Evolutionary conservation across 2,888 invertebrate species (phyloP), one percentile per base, ranked within the genome.

Genomic region (Aphidius colemani): DNA sequence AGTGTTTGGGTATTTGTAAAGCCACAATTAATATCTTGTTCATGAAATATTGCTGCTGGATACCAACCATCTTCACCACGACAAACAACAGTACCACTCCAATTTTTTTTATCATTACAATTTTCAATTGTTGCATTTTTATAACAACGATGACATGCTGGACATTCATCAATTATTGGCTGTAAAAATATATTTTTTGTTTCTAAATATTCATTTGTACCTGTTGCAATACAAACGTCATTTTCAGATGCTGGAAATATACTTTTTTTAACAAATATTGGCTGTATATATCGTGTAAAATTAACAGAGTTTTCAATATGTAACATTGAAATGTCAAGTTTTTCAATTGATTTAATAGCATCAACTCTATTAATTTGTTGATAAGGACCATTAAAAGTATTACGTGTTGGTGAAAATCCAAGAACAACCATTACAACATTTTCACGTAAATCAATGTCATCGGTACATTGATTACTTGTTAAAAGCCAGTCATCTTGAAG

Each of bases 81-180:
- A 73, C 93, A 93, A 49, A 88, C 88, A 11, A 93, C 85, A 18
- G 87, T 85, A 43, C 92, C 92, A 68, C 87, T 87, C 89, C 90
- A 91, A 44, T 65, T 57, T 3, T 41, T 59, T n/a, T 67, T 68
- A 8, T 65, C 59, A 51, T 68, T 69, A 68, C 87, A 87, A 43
- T 83, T 71, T 43, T 74, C 75, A n/a, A 73, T 69, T 7, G 78
- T 79, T 5, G 71, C 69, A 63, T 72, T 76, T 64, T 81, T 78
- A 70, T 87, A 90, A 75, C 90, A 90, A 61, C 86, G 84, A 64
- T 84, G 84, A 63, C 85, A 85, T 1, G 74, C 73, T 10, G 83
- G 76, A 71, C 89, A 90, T 53, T 85, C 82, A 59, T 83, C 76
- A n/a, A 73, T 70, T 1, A 84, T 80, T 75, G 88, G 85, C 72